phyloP scores from a whole-genome alignment of 2,888 invertebrate species.

The Lacanobia wlatinum region DNA sequence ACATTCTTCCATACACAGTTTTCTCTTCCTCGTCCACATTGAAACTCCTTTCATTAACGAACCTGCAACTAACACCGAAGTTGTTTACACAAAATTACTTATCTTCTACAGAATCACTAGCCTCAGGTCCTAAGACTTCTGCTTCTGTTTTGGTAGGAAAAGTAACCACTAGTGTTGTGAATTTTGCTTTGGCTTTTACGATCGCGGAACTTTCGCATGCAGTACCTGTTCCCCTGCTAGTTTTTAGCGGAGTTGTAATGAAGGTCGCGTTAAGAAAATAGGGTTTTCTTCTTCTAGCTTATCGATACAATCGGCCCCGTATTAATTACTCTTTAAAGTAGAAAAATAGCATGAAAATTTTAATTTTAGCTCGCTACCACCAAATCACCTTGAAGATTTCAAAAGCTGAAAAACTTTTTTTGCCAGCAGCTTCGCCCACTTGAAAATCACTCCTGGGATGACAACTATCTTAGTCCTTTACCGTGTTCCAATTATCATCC shows the following conservation, averaged over 20 bases:
- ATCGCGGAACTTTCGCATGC: neutral
- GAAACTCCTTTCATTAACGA: constrained; percentile 51
- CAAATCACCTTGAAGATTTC: too few relatives aligned
- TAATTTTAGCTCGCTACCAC: too few relatives aligned
- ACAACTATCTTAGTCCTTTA: too few relatives aligned
- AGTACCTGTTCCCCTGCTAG: neutral
- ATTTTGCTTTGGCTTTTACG: neutral
- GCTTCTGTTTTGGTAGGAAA: constrained; percentile 11
- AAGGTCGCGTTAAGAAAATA: too few relatives aligned
- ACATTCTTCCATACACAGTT: neutral
- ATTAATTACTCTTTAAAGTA: too few relatives aligned
- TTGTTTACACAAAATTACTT: constrained; percentile 52
- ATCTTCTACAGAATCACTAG: constrained; percentile 20
- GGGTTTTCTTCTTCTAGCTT: neutral
- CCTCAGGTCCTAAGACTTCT: constrained; percentile 13
- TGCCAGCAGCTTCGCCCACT: too few relatives aligned
- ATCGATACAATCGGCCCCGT: too few relatives aligned
- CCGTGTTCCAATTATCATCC: too few relatives aligned
- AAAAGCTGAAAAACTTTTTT: too few relatives aligned
- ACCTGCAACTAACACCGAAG: constrained; percentile 22
- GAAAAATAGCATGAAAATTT: too few relatives aligned
- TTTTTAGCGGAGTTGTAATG: neutral
- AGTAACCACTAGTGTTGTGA: constrained; percentile 24
- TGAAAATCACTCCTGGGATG: too few relatives aligned
- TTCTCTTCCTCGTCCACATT: neutral